Percentiles rank a stretch among this genome's conserved stretches.
phyloP scores from a whole-genome alignment of 2,888 invertebrate genomes.

The Hirtodrosophila histrioides region DNA sequence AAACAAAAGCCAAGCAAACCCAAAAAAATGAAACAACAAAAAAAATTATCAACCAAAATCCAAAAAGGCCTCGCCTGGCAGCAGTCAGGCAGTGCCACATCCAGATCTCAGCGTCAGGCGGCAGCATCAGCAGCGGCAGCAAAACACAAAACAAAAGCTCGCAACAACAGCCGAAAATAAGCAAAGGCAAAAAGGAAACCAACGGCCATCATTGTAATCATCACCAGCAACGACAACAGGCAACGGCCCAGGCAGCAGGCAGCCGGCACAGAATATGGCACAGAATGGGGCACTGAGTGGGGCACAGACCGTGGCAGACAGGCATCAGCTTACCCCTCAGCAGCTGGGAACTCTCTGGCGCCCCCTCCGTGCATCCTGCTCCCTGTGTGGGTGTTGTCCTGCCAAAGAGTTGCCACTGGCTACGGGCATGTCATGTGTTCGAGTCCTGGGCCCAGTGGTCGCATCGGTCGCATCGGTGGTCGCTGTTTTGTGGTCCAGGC shows the following conservation, averaged over 20 bases:
- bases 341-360: conserved; percentile 1
- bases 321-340: conserved; percentile 47
- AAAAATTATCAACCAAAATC: conserved; percentile 75
- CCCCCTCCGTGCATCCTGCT: conserved; percentile 1
- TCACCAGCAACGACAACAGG: conserved; percentile 65
- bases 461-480: conserved; percentile 51
- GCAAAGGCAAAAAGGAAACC: conserved; percentile 62
- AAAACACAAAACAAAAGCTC: conserved; percentile 67
- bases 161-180: conserved; percentile 54
- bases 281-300: conserved; percentile 12
- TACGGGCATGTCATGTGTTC: conserved; percentile 41
- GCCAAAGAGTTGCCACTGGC: conserved; percentile 40
- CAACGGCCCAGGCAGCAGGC: conserved; percentile 28
- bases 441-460: conserved; percentile 36
- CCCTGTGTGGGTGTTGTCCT: conserved; percentile 15
- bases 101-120: conserved; percentile 12
- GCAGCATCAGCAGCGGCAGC: conserved; percentile 10
- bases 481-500: conserved; percentile 46
- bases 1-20: conserved; percentile 74
- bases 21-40: conserved; percentile 41
- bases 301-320: conserved; percentile 25
- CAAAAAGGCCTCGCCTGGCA: conserved; percentile 60
- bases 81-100: conserved; percentile 35
- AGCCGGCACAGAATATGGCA: conserved; percentile 22
- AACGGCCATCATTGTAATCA: conserved; percentile 77